Conservation (phyloP, 1,140 invertebrate genomes). For the Aphis gossypii region DNA sequence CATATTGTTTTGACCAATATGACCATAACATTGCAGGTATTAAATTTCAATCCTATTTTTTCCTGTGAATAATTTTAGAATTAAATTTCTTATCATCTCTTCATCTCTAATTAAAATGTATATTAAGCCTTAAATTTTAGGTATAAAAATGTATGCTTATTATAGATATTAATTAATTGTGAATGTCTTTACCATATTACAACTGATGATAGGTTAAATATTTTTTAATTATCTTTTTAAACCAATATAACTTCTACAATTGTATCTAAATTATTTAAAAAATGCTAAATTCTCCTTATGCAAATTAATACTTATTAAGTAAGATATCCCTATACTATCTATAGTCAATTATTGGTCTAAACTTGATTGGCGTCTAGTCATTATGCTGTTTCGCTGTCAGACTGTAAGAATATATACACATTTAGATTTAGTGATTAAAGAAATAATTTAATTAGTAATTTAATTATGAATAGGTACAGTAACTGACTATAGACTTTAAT, state of each 20-base stretch:
- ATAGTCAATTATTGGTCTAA: background rate
- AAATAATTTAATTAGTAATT: background rate
- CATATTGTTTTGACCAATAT: too few relatives aligned
- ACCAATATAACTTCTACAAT: background rate
- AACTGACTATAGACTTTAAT: background rate
- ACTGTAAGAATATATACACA: background rate
- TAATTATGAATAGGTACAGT: background rate
- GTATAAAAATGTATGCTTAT: background rate
- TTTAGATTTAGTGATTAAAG: background rate
- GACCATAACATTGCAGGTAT: too few relatives aligned
- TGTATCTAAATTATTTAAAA: background rate
- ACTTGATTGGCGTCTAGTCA: background rate
- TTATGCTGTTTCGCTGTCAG: background rate
- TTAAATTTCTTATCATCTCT: background rate
- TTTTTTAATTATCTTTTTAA: background rate
- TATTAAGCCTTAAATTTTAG: background rate
- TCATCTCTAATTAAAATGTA: background rate
- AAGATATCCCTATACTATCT: background rate
- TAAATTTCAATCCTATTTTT: background rate
- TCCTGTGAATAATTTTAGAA: background rate
- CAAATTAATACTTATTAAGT: background rate
- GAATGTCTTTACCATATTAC: background rate
- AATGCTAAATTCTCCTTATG: background rate
- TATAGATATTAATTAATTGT: background rate
- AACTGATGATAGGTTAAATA: background rate